These are phyloP conservation scores for Cheilosia vulpina DNA, from an alignment of 2,888 invertebrate species.

Conservation along the genomic window DNA sequence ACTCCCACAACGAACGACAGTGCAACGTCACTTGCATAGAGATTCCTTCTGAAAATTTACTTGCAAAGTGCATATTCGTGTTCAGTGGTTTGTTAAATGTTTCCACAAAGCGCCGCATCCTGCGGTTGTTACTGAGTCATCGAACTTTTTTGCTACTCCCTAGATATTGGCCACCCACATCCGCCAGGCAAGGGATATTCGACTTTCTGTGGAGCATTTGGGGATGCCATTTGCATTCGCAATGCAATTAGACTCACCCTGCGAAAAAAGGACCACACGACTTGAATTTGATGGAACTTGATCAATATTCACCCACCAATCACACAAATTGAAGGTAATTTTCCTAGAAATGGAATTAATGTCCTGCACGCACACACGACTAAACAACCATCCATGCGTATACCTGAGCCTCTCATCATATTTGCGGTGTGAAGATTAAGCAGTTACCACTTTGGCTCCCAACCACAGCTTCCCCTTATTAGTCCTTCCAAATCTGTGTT, in stretches of 20 bases:
- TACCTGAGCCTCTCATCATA: conserved; percentile 19
- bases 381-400: neutral
- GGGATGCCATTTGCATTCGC: conserved; percentile 59
- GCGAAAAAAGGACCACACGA: conserved; percentile 26
- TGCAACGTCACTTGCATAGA: conserved; percentile 8
- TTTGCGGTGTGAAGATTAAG: conserved; percentile 53
- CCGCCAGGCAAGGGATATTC: conserved; percentile 54
- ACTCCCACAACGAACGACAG: conserved; percentile 8
- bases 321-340: conserved; percentile 55
- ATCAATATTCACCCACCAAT: conserved; percentile 14
- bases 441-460: conserved; percentile 13
- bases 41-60: conserved; percentile 25
- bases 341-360: conserved; percentile 38
- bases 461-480: conserved; percentile 57
- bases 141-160: conserved; percentile 36
- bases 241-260: conserved; percentile 63
- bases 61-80: conserved; percentile 57
- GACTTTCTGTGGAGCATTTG: conserved; percentile 42
- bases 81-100: conserved; percentile 30
- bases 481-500: conserved; percentile 30
- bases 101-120: conserved; percentile 32
- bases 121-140: conserved; percentile 43
- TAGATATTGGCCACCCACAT: conserved; percentile 55
- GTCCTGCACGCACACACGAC: conserved; percentile 10
- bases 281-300: conserved; percentile 21